Conservation (phyloP, 2,888 invertebrate genomes). For the Drosophila ustulata region DNA sequence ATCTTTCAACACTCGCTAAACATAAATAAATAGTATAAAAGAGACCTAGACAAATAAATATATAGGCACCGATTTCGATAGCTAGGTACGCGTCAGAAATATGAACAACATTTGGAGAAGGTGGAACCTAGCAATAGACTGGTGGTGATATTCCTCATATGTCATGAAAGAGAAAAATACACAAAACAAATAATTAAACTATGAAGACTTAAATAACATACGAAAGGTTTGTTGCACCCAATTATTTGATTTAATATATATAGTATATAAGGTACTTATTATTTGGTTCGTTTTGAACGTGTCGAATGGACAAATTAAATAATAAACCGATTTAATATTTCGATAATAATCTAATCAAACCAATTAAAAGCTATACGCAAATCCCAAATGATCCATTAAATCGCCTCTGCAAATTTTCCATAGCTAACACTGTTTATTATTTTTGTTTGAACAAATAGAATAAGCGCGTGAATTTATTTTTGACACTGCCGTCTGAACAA, state of each 20-base stretch:
- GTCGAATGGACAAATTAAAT: not conserved
- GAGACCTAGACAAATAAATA: slow-evolving; percentile 72
- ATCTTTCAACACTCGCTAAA: slow-evolving; percentile 71
- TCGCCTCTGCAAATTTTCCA: slow-evolving; percentile 57
- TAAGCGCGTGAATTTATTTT: slow-evolving; percentile 55
- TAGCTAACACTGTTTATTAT: slow-evolving; percentile 54
- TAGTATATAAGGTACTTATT: slow-evolving; percentile 3
- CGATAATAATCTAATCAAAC: slow-evolving; percentile 44
- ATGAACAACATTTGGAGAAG: slow-evolving; percentile 24
- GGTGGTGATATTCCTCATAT: slow-evolving; percentile 43
- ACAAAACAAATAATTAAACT: slow-evolving; percentile 57
- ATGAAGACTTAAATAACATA: slow-evolving; percentile 33
- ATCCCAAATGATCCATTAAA: slow-evolving; percentile 72
- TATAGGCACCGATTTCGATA: slow-evolving; percentile 51
- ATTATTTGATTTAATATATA: not conserved
- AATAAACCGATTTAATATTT: slow-evolving; percentile 2
- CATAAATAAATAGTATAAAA: slow-evolving; percentile 74
- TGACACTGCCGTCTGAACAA: slow-evolving; percentile 62
- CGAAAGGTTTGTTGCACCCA: slow-evolving; percentile 8
- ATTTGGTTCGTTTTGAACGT: not conserved
- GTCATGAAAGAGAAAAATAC: slow-evolving; percentile 13
- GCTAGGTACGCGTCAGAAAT: slow-evolving; percentile 37
- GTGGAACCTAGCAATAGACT: slow-evolving; percentile 40
- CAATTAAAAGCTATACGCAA: slow-evolving; percentile 61
- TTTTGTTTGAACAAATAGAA: slow-evolving; percentile 15